These are phyloP conservation scores for Hydrolagus colliei DNA, from an alignment of 2,797 vertebrate species.

Conservation along the genomic window DNA sequence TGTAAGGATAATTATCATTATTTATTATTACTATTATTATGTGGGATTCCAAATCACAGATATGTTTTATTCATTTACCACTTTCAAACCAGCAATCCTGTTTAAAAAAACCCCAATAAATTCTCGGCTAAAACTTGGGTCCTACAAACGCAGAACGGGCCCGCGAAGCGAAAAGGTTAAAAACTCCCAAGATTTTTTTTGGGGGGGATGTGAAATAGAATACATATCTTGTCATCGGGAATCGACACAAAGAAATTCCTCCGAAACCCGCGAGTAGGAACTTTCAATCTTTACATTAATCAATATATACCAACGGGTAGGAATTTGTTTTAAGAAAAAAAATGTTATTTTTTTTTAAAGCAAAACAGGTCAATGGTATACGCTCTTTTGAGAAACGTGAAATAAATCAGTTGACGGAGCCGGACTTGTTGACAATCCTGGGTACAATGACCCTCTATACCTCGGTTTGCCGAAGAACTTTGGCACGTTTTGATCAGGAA, in stretches of 20 bases:
- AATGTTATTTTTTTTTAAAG: neutral
- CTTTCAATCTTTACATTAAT: neutral
- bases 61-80: no score
- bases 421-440: conserved; percentile 15
- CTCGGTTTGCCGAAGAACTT: conserved; percentile 1
- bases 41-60: no score
- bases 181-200: neutral
- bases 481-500: conserved; percentile 31
- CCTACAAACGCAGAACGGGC: no score
- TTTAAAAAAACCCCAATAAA: no score
- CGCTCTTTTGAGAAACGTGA: neutral
- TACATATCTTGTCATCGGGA: neutral
- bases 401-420: conserved; percentile 15
- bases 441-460: conserved; percentile 26
- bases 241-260: no score
- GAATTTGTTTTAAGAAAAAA: neutral
- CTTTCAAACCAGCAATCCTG: no score
- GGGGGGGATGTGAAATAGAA: neutral
- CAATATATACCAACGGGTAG: neutral
- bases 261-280: neutral
- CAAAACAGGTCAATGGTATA: neutral
- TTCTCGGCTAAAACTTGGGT: no score
- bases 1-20: no score
- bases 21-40: no score
- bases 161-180: neutral